Evolutionary conservation across 1,140 invertebrate species (phyloP).

Genomic region (Heliothis subflexa): DNA sequence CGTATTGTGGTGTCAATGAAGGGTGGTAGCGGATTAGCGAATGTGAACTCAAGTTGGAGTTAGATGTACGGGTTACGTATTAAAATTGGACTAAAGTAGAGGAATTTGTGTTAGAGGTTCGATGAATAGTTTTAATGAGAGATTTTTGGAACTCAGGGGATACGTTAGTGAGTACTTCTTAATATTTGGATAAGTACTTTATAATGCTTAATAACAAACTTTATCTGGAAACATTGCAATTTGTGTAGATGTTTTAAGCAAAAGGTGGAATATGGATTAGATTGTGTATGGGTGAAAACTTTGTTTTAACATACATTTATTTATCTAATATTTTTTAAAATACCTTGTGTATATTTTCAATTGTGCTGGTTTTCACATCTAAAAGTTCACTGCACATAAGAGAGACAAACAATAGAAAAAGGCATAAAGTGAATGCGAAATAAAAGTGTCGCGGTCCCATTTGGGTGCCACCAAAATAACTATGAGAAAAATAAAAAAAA

Average conservation of each 20-base stretch:
- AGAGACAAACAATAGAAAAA: slow-evolving; percentile 7
- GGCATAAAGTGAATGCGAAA: slow-evolving; percentile 23
- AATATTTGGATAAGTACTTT: too few relatives aligned
- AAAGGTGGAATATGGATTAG: too few relatives aligned
- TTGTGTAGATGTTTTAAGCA: too few relatives aligned
- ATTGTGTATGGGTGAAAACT: too few relatives aligned
- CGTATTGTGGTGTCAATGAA: slow-evolving; percentile 42
- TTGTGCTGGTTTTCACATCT: too few relatives aligned
- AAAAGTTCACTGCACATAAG: neutral
- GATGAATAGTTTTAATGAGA: neutral
- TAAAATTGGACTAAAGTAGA: neutral
- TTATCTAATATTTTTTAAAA: too few relatives aligned
- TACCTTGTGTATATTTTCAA: too few relatives aligned
- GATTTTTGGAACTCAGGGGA: neutral
- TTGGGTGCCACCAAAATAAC: slow-evolving; percentile 31
- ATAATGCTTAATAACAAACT: too few relatives aligned
- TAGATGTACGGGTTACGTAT: neutral
- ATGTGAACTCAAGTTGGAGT: slow-evolving; percentile 1
- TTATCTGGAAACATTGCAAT: too few relatives aligned
- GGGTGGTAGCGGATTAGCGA: slow-evolving; percentile 21
- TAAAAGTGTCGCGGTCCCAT: slow-evolving; percentile 24
- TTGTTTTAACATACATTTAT: too few relatives aligned
- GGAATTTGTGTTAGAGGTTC: neutral
- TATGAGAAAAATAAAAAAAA: slow-evolving; percentile 33
- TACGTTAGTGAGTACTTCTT: too few relatives aligned